Base-by-base conservation (phyloP, 2,113 vertebrate genomes). In the Vanacampus margaritifer region DNA sequence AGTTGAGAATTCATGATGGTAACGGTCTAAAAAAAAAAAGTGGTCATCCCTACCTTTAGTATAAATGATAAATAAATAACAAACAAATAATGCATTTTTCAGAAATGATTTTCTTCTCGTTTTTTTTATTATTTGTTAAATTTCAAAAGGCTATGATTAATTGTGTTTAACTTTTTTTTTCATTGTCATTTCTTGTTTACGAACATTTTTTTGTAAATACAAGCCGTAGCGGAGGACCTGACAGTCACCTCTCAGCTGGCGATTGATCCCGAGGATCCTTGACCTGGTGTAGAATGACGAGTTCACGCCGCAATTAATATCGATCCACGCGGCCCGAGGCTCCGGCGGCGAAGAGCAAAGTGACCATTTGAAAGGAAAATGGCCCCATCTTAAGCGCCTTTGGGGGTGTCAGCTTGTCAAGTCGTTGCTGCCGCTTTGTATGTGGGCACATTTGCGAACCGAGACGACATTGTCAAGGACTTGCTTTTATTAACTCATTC, bases 231-330 rank as follows among this genome's bases (percentile, higher is more conserved):
- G 28, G n/a, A 69, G 84, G 71, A 79, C 79, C 63, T 69, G 80
- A 86, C 78, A 68, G 82, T 84, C 89, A 85, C 86, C 87, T 88
- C 79, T 86, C 86, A 78, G 82, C 75, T 48, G 57, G 65, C 84
- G 87, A 90, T 86, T 88, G 87, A 89, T 88, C 79, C 78, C 81
- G 71, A 79, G 14, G 63, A 78, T 84, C 63, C 75, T 67, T 86
- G 89, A 88, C 86, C 87, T 86, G 80, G 79, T 75, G 78, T 81
- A 71, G 67, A 80, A 74, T 81, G 80, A 78, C 62, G 68, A 69
- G 69, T 85, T 77, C 75, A 80, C 66, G 78, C 83, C 75, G 67
- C 84, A 82, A 87, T 89, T 87, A 84, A 81, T 90, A 90, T 88
- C 83, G 87, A 90, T 89, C 81, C 57, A 23, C 23, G 5, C 12